A percentile compares a stretch with the other conserved stretches of the same genome.
These are phyloP conservation scores for Amphipoea oculea DNA, from an alignment of 2,888 invertebrate species.

Conservation along the genomic window DNA sequence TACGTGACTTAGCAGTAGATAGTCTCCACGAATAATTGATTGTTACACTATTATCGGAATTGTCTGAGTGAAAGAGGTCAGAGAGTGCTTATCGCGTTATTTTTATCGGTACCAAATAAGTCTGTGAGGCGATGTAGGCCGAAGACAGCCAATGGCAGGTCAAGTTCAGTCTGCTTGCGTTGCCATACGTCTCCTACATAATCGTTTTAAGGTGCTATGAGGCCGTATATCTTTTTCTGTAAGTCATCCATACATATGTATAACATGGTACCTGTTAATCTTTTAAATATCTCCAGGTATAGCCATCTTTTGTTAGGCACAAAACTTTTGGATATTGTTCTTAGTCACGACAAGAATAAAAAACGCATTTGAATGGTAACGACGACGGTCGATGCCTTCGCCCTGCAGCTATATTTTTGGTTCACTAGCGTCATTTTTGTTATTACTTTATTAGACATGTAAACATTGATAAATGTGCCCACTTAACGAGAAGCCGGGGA, in stretches of 20 bases:
- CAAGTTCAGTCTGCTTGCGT: constrained; percentile 74
- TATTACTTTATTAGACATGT: background rate
- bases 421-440: background rate
- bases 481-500: constrained; percentile 4
- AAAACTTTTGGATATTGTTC: constrained; percentile 15
- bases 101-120: constrained; percentile 72
- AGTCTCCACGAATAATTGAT: constrained; percentile 16
- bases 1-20: background rate
- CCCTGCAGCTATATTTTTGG: constrained; percentile 4
- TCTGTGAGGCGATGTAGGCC: constrained; percentile 66
- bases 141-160: constrained; percentile 73
- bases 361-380: constrained; percentile 1
- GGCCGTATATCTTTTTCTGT: background rate
- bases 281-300: constrained; percentile 1
- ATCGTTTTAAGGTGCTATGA: background rate
- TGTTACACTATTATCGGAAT: constrained; percentile 30
- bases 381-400: background rate
- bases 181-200: constrained; percentile 29
- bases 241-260: background rate
- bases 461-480: constrained; percentile 23
- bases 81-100: constrained; percentile 62
- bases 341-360: constrained; percentile 6
- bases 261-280: background rate
- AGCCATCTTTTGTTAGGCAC: background rate
- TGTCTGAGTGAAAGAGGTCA: constrained; percentile 62